These are phyloP conservation scores for Scaptomyza graminum DNA, from an alignment of 1,140 invertebrate genomes.

Conservation along the genomic window DNA sequence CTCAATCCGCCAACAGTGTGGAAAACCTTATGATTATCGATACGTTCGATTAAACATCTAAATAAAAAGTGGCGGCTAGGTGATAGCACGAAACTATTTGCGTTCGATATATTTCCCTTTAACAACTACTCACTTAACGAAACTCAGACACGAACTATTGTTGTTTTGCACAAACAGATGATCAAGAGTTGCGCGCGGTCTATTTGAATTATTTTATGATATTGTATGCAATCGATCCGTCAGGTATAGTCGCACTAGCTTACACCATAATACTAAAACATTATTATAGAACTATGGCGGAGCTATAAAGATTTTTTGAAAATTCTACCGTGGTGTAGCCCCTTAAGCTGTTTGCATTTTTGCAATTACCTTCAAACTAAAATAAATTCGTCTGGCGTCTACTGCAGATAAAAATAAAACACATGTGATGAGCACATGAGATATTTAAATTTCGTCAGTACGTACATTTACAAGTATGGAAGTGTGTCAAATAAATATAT, in stretches of 20 bases:
- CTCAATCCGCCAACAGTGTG: slow-evolving; percentile 1
- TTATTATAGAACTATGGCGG: too few species aligned
- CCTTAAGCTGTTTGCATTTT: slow-evolving; percentile 54
- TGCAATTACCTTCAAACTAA: slow-evolving; percentile 51
- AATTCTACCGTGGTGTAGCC: not conserved
- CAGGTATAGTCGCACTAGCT: too few species aligned
- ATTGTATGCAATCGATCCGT: not conserved
- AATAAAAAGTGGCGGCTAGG: not conserved
- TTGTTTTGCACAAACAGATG: not conserved
- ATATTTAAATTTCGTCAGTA: slow-evolving; percentile 21
- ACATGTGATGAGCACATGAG: slow-evolving; percentile 50
- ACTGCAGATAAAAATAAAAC: slow-evolving; percentile 45
- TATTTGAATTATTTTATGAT: not conserved
- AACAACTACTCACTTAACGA: not conserved
- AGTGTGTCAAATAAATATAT: not conserved
- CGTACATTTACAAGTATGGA: not conserved
- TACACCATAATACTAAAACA: too few species aligned
- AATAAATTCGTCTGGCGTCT: slow-evolving; percentile 49
- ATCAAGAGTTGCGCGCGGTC: not conserved
- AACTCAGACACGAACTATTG: not conserved
- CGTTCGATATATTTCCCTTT: not conserved
- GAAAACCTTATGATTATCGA: not conserved
- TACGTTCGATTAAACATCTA: not conserved
- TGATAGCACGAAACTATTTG: not conserved
- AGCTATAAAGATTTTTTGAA: too few species aligned